A percentile compares a stretch with the other conserved stretches of the same genome.
Evolutionary conservation across 2,797 vertebrate genomes (phyloP).

Genomic region (Scolopax rusticola): DNA sequence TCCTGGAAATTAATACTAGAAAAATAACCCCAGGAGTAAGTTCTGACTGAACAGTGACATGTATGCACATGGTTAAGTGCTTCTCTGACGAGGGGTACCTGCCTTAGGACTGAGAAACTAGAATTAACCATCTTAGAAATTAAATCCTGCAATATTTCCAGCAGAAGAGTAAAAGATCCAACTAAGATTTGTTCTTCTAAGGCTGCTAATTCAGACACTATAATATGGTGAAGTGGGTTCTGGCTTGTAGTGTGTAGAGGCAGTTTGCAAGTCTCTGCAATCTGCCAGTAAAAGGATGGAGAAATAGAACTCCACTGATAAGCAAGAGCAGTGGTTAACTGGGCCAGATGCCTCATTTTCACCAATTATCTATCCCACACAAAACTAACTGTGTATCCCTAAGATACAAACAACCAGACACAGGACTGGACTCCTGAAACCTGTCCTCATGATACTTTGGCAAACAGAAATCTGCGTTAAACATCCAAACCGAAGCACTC

Average conservation of each 20-base stretch:
- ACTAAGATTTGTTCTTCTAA: background rate
- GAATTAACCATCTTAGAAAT: background rate
- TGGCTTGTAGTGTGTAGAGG: background rate
- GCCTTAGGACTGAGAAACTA: background rate
- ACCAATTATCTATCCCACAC: background rate
- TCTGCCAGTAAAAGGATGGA: background rate
- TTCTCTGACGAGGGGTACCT: background rate
- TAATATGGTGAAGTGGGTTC: background rate
- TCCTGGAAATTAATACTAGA: background rate
- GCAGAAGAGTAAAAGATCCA: background rate
- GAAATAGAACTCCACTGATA: background rate
- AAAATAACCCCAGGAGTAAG: background rate
- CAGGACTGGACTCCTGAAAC: background rate
- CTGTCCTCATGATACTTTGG: background rate
- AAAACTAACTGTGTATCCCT: background rate
- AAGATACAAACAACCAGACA: background rate
- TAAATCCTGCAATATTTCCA: background rate
- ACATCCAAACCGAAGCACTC: background rate
- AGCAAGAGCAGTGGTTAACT: background rate
- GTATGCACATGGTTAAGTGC: background rate
- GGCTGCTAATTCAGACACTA: background rate
- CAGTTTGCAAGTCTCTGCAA: background rate
- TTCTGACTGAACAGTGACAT: constrained; percentile 16
- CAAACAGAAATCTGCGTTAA: background rate
- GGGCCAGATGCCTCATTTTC: background rate